Percentiles rank a stretch among this genome's conserved stretches.
Conservation (phyloP, 2,888 invertebrate species). For the Venustoraphidia nigricollis region DNA sequence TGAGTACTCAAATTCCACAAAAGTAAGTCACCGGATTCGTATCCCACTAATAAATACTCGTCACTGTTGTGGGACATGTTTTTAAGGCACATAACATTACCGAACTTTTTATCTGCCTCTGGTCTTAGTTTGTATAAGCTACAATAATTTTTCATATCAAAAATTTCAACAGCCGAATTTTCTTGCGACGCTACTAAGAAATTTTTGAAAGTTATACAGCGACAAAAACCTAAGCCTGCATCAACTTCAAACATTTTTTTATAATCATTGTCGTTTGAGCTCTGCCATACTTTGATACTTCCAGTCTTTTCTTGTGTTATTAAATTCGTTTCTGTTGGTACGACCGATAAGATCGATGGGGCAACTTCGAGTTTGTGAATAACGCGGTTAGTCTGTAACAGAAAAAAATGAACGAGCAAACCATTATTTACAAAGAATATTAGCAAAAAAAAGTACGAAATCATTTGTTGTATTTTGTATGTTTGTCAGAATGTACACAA, state of each 20-base stretch:
- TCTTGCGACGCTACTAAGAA: conserved; percentile 50
- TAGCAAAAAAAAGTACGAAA: not conserved
- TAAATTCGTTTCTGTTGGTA: conserved; percentile 41
- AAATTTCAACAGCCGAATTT: conserved; percentile 32
- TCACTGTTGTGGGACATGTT: conserved; percentile 30
- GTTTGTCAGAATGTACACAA: too few species aligned
- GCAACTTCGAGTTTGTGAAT: conserved; percentile 49
- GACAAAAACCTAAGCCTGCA: conserved; percentile 57
- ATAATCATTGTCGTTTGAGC: conserved; percentile 39
- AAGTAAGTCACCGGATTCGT: conserved; percentile 56
- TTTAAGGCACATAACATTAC: conserved; percentile 51
- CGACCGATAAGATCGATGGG: conserved; percentile 43
- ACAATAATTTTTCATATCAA: conserved; percentile 26
- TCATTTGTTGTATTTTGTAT: too few species aligned
- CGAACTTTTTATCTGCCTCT: conserved; percentile 30
- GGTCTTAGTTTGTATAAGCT: conserved; percentile 28
- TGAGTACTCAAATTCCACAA: conserved; percentile 54
- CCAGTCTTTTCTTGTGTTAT: conserved; percentile 65
- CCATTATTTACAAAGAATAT: conserved; percentile 1
- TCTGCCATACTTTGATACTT: conserved; percentile 47
- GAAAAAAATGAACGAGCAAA: conserved; percentile 1
- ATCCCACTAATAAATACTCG: conserved; percentile 46
- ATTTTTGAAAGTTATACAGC: conserved; percentile 42
- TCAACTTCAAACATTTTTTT: conserved; percentile 37
- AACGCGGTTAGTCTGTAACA: conserved; percentile 53